Base-by-base conservation (phyloP, 2,797 vertebrate species). In the Enteromius paludinosus region DNA sequence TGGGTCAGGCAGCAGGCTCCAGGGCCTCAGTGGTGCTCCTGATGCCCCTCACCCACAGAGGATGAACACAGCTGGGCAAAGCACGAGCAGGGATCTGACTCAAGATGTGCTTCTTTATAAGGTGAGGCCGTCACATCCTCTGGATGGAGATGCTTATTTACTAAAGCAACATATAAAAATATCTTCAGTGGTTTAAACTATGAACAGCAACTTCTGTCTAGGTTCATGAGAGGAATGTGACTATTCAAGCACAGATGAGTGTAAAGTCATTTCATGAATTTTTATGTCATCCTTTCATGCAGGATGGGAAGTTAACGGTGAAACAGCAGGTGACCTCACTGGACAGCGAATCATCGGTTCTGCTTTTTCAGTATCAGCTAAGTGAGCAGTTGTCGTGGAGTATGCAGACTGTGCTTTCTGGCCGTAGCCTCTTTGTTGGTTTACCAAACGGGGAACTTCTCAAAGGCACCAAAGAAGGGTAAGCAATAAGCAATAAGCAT, bases 261-360 rank as follows among this genome's bases (percentile, higher is more conserved):
- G 3, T 33, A 70, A n/a, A 71, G 30, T 43, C 0, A 33, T 35
- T 28, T 41, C 3, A 17, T 28, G 1, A 1, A 10, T 65, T 54
- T 78, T 45, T 18, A 7, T 69, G 38, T 76, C 28, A 38, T 30
- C 52, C 66, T 4, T 59, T 68, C 1, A 8, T 28, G 0, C 91
- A 98, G 97, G 96, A 97, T 86, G 95, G 96, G 87, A 97, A 96
- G 94, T 94, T 99, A 92, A 98, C 96, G 52, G 97, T 98, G 93
- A 97, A 95, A 69, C 95, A 96, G 94, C 95, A 96, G 94, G 94
- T 94, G 83, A 86, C 95, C 91, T 90, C 95, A 69, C 94, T 91
- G 88, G 94, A 95, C 1, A 96, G 96, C 90, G 94, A 94, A 89
- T 93, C 95, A 87, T 93, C 96, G 41, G 82, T 95, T 69, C 92